These are phyloP conservation scores for Thecophora atra DNA, from an alignment of 2,888 invertebrate genomes.

Conservation along the genomic window DNA sequence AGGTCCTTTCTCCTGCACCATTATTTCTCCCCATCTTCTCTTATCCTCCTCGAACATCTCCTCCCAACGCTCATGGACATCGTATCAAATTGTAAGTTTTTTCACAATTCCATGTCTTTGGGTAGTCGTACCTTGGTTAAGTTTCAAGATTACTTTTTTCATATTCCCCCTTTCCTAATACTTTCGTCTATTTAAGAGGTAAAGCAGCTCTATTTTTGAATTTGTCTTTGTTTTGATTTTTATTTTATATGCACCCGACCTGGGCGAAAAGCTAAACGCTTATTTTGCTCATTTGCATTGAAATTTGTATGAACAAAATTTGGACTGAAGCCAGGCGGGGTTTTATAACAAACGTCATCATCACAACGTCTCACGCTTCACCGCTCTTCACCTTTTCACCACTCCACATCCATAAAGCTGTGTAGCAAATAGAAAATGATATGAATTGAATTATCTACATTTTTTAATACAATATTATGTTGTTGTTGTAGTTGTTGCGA, in stretches of 20 bases:
- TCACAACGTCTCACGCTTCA: not conserved
- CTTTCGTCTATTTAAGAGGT: not conserved
- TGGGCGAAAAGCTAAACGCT: not conserved
- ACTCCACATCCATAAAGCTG: too few relatives aligned
- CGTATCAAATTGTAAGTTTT: too few relatives aligned
- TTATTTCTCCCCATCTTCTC: not conserved
- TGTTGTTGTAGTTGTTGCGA: slow-evolving; percentile 3
- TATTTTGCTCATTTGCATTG: slow-evolving; percentile 10
- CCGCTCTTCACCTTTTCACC: not conserved
- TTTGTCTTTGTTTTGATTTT: not conserved
- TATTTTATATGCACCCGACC: not conserved
- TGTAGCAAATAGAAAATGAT: too few relatives aligned
- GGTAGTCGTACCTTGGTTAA: too few relatives aligned
- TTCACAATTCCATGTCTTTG: too few relatives aligned
- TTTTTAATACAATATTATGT: not conserved
- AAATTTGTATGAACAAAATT: not conserved
- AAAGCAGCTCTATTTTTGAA: not conserved
- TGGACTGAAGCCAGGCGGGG: slow-evolving; percentile 6
- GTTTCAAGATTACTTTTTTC: too few relatives aligned
- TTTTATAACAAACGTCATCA: not conserved
- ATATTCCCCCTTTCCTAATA: too few relatives aligned
- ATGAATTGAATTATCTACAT: too few relatives aligned
- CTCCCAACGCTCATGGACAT: too few relatives aligned
- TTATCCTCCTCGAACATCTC: too few relatives aligned
- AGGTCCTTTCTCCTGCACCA: not conserved